Percentiles rank a stretch among this genome's conserved stretches.
Evolutionary conservation across 2,797 vertebrate genomes (phyloP).

Genomic region (Anableps anableps): DNA sequence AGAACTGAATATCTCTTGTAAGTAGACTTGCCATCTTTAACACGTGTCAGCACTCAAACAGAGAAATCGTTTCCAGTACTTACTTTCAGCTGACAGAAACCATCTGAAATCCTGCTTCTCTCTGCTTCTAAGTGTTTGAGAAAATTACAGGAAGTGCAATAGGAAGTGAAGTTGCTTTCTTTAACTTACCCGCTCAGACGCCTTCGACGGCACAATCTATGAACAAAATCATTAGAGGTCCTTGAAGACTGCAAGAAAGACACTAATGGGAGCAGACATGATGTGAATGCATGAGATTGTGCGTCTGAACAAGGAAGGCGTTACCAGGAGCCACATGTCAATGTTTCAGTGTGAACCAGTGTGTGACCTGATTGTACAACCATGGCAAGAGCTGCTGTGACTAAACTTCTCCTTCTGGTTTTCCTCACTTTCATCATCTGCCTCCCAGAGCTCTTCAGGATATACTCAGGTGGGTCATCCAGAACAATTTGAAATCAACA

Average conservation of each 20-base stretch:
- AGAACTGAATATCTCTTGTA: background rate
- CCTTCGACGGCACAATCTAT: constrained; percentile 12
- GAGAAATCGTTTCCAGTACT: constrained; percentile 38
- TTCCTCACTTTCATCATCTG: constrained; percentile 85
- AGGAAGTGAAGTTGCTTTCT: constrained; percentile 70
- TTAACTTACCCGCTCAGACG: background rate
- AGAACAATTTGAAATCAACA: background rate
- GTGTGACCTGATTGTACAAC: constrained; percentile 29
- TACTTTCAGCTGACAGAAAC: constrained; percentile 39
- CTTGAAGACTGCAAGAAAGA: background rate
- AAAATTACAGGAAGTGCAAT: constrained; percentile 74
- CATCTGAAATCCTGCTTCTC: constrained; percentile 15
- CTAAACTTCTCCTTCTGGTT: constrained; percentile 84
- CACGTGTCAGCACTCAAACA: background rate
- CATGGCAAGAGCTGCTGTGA: constrained; percentile 75
- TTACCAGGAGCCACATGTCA: constrained; percentile 19
- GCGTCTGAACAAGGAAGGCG: constrained; percentile 35
- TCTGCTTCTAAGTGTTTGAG: constrained; percentile 48
- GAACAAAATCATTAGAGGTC: background rate
- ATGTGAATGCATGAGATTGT: constrained; percentile 12
- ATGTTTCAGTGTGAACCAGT: constrained; percentile 13
- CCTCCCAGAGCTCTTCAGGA: constrained; percentile 89
- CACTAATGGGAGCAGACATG: background rate
- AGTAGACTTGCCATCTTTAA: background rate
- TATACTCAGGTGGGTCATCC: constrained; percentile 81